Percentiles rank a stretch among this genome's conserved stretches.
phyloP scores from a whole-genome alignment of 2,797 vertebrate species.

The Cuculus canorus region DNA sequence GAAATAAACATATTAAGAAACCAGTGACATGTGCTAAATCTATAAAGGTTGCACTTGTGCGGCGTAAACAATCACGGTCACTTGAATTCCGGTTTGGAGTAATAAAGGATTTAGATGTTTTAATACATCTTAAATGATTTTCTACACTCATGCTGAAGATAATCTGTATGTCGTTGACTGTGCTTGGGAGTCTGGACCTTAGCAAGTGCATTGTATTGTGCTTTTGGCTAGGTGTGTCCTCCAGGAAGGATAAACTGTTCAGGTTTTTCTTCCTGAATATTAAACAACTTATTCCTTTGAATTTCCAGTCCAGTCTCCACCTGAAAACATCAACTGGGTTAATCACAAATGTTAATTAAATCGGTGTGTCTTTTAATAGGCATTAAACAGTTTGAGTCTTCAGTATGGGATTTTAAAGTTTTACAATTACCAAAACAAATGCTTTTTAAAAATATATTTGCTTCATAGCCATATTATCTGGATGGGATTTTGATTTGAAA shows the following conservation, averaged over 20 bases:
- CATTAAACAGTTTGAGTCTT: background rate
- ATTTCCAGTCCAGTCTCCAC: background rate
- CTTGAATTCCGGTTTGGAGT: background rate
- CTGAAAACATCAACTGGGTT: background rate
- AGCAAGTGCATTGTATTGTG: background rate
- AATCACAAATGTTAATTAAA: background rate
- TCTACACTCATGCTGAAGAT: fast-evolving
- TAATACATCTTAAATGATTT: background rate
- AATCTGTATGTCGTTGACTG: background rate
- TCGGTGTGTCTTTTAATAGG: background rate
- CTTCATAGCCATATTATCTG: background rate
- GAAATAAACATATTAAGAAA: background rate
- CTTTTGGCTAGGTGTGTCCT: background rate
- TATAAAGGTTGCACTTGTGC: background rate
- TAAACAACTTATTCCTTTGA: background rate
- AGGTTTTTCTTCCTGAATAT: background rate
- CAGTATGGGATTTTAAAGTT: background rate
- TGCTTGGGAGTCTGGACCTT: background rate
- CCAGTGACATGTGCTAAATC: background rate
- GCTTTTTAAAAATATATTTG: background rate
- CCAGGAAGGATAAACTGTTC: background rate
- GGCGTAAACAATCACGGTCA: fast-evolving
- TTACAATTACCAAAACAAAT: background rate
- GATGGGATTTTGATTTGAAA: background rate
- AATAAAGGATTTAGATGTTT: background rate